A percentile compares a stretch with the other conserved stretches of the same genome.
Conservation (phyloP, 2,113 vertebrate genomes). For the Rhinopithecus roxellana region DNA sequence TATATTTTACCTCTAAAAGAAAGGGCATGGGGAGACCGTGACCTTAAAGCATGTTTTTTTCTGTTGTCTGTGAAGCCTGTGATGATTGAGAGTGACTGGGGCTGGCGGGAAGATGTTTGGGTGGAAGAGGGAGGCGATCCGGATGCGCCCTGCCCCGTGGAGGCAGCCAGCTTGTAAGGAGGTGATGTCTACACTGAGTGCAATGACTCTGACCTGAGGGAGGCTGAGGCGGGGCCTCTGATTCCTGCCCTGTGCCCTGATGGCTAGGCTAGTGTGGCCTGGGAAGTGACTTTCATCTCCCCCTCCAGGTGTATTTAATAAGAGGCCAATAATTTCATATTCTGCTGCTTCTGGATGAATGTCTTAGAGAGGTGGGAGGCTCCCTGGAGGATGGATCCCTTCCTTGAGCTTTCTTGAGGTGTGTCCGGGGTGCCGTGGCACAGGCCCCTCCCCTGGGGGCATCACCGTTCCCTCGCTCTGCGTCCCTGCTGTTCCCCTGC, state of each 20-base stretch:
- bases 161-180: background rate
- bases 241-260: accelerated
- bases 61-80: background rate
- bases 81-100: background rate
- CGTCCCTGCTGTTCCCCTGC: background rate
- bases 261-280: background rate
- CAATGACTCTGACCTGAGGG: too few relatives aligned
- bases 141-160: accelerated
- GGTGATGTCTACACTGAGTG: background rate
- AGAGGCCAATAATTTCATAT: background rate
- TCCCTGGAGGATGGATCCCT: background rate
- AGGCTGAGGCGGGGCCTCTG: background rate
- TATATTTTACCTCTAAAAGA: background rate
- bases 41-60: background rate
- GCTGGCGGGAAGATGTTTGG: background rate
- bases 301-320: background rate
- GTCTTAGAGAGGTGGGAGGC: background rate
- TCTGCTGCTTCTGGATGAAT: background rate
- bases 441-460: background rate
- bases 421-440: background rate
- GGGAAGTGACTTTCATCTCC: background rate
- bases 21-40: background rate
- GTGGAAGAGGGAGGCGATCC: background rate
- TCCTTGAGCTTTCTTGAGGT: background rate
- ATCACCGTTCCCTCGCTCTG: background rate